Percentiles rank a stretch among this genome's conserved stretches.
Conservation (phyloP, 2,888 invertebrate species). For the Nephrotoma flavescens region DNA sequence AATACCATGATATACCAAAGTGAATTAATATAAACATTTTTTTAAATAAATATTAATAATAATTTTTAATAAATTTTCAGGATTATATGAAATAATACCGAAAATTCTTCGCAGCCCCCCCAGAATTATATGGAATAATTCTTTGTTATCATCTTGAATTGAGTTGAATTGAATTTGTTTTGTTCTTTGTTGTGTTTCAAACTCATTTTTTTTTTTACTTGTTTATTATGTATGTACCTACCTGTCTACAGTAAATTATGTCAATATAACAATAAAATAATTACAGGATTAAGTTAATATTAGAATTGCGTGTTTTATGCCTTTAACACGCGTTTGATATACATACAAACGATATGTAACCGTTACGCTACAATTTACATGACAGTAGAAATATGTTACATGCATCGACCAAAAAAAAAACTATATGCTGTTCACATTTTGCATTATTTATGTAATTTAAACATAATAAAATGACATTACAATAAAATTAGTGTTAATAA, state of each 20-base stretch:
- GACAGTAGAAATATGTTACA: not conserved
- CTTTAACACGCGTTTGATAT: not conserved
- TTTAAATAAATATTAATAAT: not conserved
- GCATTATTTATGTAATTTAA: not conserved
- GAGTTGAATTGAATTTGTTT: not conserved
- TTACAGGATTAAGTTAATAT: not conserved
- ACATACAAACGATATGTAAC: not conserved
- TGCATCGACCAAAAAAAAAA: not conserved
- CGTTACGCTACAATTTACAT: not conserved
- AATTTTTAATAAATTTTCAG: not conserved
- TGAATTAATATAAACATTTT: not conserved
- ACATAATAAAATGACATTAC: not conserved
- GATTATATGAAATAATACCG: slow-evolving; percentile 3
- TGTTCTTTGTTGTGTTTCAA: not conserved
- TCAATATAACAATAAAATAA: not conserved
- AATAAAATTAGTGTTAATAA: not conserved
- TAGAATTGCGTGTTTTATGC: not conserved
- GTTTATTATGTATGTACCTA: not conserved
- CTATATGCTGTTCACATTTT: not conserved
- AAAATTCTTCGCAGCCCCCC: not conserved
- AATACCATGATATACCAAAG: not conserved
- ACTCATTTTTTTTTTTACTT: not conserved
- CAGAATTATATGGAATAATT: not conserved
- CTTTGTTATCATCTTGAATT: not conserved
- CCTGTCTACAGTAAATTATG: not conserved